Evolutionary conservation across 2,113 vertebrate genomes (phyloP).

Genomic region (Picathartes gymnocephalus): DNA sequence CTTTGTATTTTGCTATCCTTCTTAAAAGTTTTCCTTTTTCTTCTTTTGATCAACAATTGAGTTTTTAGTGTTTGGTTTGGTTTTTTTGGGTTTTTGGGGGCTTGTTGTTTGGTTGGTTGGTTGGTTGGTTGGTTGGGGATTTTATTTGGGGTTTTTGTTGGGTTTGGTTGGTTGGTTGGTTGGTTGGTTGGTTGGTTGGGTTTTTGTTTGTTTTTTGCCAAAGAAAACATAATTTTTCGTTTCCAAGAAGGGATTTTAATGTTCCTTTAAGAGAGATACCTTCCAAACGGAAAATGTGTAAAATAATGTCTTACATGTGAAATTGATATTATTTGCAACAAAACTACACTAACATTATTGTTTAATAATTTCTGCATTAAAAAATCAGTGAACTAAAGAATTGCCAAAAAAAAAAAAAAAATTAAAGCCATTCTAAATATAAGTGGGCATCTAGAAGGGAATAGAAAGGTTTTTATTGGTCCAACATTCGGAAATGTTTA

Average conservation of each 20-base stretch:
- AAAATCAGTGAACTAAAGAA: not conserved
- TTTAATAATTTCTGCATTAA: not conserved
- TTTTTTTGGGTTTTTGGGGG: fast-evolving
- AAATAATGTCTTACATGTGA: not conserved
- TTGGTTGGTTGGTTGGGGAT: not conserved
- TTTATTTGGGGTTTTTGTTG: not conserved
- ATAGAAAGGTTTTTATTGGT: not conserved
- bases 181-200: not conserved
- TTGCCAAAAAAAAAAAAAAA: not conserved
- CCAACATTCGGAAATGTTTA: not conserved
- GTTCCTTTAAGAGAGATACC: not conserved
- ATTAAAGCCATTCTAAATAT: not conserved
- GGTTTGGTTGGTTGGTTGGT: too few relatives aligned
- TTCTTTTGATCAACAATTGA: not conserved
- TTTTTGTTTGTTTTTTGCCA: not conserved
- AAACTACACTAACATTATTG: not conserved
- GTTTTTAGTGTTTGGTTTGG: not conserved
- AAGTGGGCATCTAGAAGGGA: not conserved
- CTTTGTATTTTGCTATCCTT: not conserved
- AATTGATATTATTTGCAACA: not conserved
- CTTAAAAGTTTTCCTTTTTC: not conserved
- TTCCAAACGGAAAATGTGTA: not conserved
- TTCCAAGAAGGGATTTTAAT: not conserved
- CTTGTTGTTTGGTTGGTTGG: not conserved
- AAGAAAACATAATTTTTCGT: not conserved